Base-by-base conservation (phyloP, 37 sponge, comb jelly and placozoan species). In the Crambe crambe region DNA sequence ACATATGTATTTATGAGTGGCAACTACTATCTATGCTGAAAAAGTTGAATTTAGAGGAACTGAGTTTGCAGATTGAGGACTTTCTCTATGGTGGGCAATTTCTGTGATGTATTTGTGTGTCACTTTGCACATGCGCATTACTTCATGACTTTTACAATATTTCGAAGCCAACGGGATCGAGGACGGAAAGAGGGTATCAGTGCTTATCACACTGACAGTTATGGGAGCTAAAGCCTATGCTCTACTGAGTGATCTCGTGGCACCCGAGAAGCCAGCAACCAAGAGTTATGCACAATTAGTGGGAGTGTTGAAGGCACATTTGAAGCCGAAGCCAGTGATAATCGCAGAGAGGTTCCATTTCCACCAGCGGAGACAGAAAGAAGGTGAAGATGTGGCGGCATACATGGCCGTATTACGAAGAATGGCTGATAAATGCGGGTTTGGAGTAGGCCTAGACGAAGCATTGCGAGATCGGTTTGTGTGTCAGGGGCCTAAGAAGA, bases 341-440 rank as follows among this genome's bases (percentile, higher is more conserved):
- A 86, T 79, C 3, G 59, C 69, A 8, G 69, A 86, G 41, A 61
- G 87, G 18, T 86, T 80, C 75, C 74, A 74, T 27, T 86, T 86
- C 63, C 74, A 86, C 58, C 3, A 12, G 27, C 31, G 86, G 25
- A 47, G 59, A 1, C 79, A 78, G 67, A 2, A 5, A 29, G 37
- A 23, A 26, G 54, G 56, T 0, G 87, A 73, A 51, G 37, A 41
- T 2, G 42, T 79, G 23, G 68, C 68, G 4, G 41, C 32, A 2
- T 86, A 59, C 58, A 44, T 37, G 8, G 78, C 78, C 3, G 65
- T 3, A 2, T 72, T 85, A 2, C 3, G 73, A 41, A 56, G 37
- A 64, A 30, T 85, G 17, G 72, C 78, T 1, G 37, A 4, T 0
- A 42, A 85, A 25, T 85, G 78, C 37, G 2, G 58, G 1, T 85